A percentile compares a stretch with the other conserved stretches of the same genome.
Conservation (phyloP, 2,113 vertebrate genomes). For the Panthera leo region DNA sequence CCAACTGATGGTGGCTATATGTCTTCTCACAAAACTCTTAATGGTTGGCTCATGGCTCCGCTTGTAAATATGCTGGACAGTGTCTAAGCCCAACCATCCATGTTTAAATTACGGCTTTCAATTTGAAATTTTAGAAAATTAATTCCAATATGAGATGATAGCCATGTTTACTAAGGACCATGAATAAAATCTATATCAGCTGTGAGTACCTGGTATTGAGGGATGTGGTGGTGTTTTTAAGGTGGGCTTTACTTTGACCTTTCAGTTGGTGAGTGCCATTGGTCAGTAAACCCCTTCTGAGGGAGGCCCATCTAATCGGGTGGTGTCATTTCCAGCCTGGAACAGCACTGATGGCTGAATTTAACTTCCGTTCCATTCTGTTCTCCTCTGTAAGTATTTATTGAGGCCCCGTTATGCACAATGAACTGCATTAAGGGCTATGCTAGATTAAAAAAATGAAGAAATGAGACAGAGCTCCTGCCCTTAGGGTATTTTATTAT, state of each 20-base stretch:
- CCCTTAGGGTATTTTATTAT: constrained; percentile 67
- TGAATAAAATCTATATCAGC: neutral
- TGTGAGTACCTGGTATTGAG: neutral
- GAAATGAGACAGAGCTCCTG: constrained; percentile 60
- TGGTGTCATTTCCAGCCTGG: neutral
- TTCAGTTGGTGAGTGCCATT: neutral
- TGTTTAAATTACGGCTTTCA: neutral
- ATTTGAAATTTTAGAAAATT: constrained; percentile 9
- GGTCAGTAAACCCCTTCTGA: neutral
- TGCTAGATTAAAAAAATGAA: constrained; percentile 69
- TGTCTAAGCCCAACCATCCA: neutral
- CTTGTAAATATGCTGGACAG: neutral
- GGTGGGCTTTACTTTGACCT: neutral
- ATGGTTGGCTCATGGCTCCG: neutral
- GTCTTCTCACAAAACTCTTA: neutral
- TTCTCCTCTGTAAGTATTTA: constrained; percentile 64
- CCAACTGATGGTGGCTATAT: neutral
- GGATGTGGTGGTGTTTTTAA: neutral
- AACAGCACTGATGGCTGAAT: neutral
- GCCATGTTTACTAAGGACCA: neutral
- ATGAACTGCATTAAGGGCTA: constrained; percentile 71
- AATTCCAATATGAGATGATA: neutral
- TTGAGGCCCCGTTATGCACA: constrained; percentile 68
- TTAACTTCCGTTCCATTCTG: constrained; percentile 44
- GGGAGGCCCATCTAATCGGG: neutral